Conservation (phyloP, 2,797 vertebrate species). For the Danio albolineatus region DNA sequence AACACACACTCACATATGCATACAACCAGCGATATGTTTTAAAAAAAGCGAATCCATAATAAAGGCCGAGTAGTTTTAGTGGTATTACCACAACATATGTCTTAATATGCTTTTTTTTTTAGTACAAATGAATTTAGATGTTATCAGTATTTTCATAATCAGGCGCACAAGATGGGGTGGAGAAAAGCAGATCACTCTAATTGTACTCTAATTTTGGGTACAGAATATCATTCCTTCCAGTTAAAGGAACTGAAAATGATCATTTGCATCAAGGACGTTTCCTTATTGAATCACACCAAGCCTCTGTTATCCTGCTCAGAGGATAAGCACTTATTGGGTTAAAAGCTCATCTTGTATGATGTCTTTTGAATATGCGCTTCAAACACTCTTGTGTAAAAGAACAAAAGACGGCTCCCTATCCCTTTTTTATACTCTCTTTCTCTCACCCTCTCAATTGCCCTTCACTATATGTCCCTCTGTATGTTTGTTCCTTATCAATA, state of each 20-base stretch:
- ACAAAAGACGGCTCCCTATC: constrained; percentile 71
- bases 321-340: constrained; percentile 87
- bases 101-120: constrained; percentile 18
- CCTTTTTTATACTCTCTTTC: constrained; percentile 68
- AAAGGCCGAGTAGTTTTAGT: no score
- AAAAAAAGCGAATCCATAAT: no score
- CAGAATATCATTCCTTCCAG: constrained; percentile 87
- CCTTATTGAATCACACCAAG: constrained; percentile 87
- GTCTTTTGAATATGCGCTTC: constrained; percentile 86
- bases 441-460: constrained; percentile 73
- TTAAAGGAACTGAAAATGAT: constrained; percentile 88
- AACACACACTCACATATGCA: constrained; percentile 57
- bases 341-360: constrained; percentile 85
- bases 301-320: constrained; percentile 83
- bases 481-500: constrained; percentile 86
- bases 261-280: constrained; percentile 87
- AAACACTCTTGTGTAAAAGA: constrained; percentile 80
- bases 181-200: constrained; percentile 81
- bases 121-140: not conserved
- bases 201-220: constrained; percentile 85
- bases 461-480: constrained; percentile 72
- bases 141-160: constrained; percentile 73
- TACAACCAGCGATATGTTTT: constrained; percentile 8
- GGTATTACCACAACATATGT: constrained; percentile 1
- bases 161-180: constrained; percentile 57